These are phyloP conservation scores for Lepus townsendii DNA, from an alignment of 2,797 vertebrate species.

Conservation along the genomic window DNA sequence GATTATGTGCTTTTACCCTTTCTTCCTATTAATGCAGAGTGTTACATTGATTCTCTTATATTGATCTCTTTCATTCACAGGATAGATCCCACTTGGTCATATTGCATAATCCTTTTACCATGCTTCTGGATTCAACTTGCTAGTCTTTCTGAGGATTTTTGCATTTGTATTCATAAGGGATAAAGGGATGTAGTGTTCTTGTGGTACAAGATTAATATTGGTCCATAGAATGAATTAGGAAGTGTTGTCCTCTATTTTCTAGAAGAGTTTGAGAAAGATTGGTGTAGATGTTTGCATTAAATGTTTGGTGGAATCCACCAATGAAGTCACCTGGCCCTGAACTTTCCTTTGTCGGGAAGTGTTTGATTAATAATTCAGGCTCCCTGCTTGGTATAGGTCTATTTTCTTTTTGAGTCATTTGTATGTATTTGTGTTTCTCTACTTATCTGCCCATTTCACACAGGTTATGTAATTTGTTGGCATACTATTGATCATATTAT, in stretches of 20 bases:
- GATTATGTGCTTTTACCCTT: rapidly evolving
- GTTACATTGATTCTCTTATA: slow-evolving; percentile 8
- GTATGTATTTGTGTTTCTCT: slow-evolving; percentile 23
- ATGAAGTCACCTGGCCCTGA: background rate
- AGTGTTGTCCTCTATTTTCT: background rate
- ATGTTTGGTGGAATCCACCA: background rate
- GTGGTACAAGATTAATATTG: slow-evolving; percentile 1
- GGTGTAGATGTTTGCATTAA: background rate
- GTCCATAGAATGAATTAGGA: background rate
- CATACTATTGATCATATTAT: background rate
- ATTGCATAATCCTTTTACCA: background rate
- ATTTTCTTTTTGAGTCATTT: background rate
- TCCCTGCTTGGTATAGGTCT: background rate
- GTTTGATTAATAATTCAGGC: background rate
- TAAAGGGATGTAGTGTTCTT: background rate
- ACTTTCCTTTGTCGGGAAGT: background rate
- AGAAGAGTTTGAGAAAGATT: background rate
- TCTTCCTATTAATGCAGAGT: slow-evolving; percentile 18
- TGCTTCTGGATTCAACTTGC: background rate
- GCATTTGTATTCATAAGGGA: background rate
- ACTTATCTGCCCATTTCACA: background rate
- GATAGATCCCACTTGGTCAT: background rate
- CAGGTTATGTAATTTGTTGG: background rate
- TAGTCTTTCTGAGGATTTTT: background rate
- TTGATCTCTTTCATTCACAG: background rate